phyloP scores from a whole-genome alignment of 2,888 invertebrate genomes.

The Amphiduros pacificus region DNA sequence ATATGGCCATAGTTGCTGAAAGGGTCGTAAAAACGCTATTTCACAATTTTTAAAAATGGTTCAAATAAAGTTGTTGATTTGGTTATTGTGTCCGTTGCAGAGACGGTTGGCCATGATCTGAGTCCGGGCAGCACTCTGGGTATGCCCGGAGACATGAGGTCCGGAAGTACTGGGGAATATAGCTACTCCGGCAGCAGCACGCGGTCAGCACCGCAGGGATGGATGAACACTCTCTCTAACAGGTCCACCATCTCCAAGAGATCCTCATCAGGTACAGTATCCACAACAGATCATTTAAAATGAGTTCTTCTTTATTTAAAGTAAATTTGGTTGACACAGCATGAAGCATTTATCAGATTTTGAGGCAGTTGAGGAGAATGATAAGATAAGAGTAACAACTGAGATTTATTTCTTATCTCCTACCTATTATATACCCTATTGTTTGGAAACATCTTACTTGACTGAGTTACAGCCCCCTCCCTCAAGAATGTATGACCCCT shows the following conservation, averaged over 20 bases:
- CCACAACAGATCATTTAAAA: too few species aligned
- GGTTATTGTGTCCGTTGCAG: not conserved
- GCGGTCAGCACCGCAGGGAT: conserved; percentile 64
- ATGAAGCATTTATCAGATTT: too few species aligned
- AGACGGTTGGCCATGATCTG: not conserved
- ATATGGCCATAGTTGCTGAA: not conserved
- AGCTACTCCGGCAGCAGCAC: conserved; percentile 13
- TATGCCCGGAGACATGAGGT: not conserved
- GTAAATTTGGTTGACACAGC: too few species aligned
- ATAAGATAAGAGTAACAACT: too few species aligned
- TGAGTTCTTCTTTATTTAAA: too few species aligned
- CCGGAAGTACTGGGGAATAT: not conserved
- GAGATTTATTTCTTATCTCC: too few species aligned
- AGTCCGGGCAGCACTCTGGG: not conserved
- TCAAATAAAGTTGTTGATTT: too few species aligned
- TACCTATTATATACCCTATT: too few species aligned
- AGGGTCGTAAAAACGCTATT: not conserved
- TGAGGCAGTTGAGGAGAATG: too few species aligned
- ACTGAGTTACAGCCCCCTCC: too few species aligned
- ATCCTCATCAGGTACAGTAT: conserved; percentile 61
- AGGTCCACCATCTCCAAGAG: conserved; percentile 66
- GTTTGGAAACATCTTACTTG: too few species aligned
- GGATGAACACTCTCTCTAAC: conserved; percentile 91
- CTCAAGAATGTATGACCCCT: too few species aligned
- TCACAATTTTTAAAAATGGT: not conserved